Base-by-base conservation (phyloP, 2,797 vertebrate genomes). In the Microctenopoma stevenorrisi region DNA sequence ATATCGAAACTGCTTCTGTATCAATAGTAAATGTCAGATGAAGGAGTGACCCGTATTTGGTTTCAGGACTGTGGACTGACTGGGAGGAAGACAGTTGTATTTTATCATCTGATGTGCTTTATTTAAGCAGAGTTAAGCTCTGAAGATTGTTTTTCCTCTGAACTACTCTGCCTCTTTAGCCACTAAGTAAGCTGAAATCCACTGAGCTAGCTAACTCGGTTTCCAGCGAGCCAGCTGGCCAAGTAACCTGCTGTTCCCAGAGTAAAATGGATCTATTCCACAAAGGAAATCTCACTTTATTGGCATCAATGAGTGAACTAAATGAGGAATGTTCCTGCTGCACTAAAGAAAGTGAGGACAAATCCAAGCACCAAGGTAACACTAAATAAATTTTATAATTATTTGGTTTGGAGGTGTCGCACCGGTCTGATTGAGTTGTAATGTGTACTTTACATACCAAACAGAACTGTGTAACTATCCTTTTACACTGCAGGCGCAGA, bases 401-500 rank as follows among this genome's bases (percentile, higher is more conserved):
- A 68, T 49, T 18, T 68, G 53, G 33, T 38, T 37, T 4, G 14
- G 37, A 52, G 52, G 30, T 15, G 26, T 60, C 68, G 51, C 15
- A 12, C 66, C 25, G 28, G 53, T 64, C 40, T 38, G 28, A 89
- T 83, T 84, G 86, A 88, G 85, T 59, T 81, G 84, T 85, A 79
- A 85, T 38, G 2, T 74, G 59, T 70, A 63, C 54, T 57, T 80
- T 56, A 46, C 82, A 58, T 75, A 67, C 82, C 81, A 79, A 68
- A 67, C 44, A 82, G 74, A 86, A 60, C 60, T 57, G 76, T 48
- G 35, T 52, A 68, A 82, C 74, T 90, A 90, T 93, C 92, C 81
- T 85, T 93, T 94, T 93, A 93, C 91, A 91, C 80, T 60, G 74
- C 82, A 84, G 91, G 70, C 67, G 91, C 90, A 91, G 91, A 94